Evolutionary conservation across 2,113 vertebrate genomes (phyloP).

Genomic region (Anhinga anhinga): DNA sequence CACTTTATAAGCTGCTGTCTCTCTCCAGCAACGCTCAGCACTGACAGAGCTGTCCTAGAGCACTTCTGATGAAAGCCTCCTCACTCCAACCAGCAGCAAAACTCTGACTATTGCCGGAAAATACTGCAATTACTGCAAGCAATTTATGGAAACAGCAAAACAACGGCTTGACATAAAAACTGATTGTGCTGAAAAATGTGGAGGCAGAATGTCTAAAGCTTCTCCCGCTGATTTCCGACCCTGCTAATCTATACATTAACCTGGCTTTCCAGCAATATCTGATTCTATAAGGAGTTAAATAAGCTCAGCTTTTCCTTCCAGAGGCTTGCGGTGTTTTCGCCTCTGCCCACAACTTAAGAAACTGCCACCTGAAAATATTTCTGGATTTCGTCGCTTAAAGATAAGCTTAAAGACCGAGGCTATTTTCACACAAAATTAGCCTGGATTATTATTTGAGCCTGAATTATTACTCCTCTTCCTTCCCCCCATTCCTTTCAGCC

Average conservation of each 20-base stretch:
- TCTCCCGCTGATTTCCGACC: background rate
- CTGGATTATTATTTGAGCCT: background rate
- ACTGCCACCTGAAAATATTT: background rate
- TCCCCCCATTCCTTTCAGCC: background rate
- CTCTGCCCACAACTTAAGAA: background rate
- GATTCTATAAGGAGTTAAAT: background rate
- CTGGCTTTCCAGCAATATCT: background rate
- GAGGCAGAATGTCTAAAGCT: background rate
- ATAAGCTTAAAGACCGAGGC: background rate
- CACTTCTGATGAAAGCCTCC: background rate
- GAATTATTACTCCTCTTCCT: no score
- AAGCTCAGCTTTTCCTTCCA: background rate
- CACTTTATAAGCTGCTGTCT: background rate
- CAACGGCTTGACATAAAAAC: background rate
- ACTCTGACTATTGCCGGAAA: background rate
- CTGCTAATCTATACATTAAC: background rate
- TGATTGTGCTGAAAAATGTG: background rate
- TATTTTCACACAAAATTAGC: background rate
- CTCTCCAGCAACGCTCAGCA: background rate
- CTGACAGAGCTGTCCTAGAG: constrained; percentile 4
- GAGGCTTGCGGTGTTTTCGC: background rate
- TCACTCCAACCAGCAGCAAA: background rate
- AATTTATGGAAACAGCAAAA: background rate
- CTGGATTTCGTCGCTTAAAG: background rate
- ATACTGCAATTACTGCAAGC: background rate